A percentile compares a stretch with the other conserved stretches of the same genome.
Conservation (phyloP, 2,888 invertebrate species). For the Fragum whitleyi region DNA sequence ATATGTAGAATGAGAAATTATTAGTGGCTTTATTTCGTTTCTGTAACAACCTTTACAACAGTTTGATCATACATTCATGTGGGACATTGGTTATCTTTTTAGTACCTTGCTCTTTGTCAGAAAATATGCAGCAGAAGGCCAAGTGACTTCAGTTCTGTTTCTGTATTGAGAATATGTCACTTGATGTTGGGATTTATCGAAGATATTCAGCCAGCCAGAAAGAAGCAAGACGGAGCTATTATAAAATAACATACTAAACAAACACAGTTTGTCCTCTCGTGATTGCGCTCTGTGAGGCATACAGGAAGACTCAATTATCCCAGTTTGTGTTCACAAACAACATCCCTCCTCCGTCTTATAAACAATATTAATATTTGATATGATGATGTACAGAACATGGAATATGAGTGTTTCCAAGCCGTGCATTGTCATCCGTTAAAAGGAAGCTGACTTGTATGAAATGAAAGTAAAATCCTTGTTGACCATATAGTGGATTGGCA, state of each 20-base stretch:
- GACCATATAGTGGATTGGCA: too few species aligned
- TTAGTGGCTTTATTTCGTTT: too few species aligned
- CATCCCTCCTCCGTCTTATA: neutral
- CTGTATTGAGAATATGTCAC: slow-evolving; percentile 16
- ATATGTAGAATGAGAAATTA: too few species aligned
- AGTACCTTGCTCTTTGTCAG: neutral
- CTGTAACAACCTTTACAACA: too few species aligned
- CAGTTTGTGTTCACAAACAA: neutral
- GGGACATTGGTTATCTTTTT: too few species aligned
- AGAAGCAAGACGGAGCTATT: slow-evolving; percentile 2
- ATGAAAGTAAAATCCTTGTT: too few species aligned
- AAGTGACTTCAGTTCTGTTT: slow-evolving; percentile 14
- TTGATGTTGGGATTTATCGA: slow-evolving; percentile 1
- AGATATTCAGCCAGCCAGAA: neutral
- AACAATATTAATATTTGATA: neutral
- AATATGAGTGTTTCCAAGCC: too few species aligned
- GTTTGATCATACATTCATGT: too few species aligned
- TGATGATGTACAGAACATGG: neutral
- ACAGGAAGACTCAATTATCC: slow-evolving; percentile 13
- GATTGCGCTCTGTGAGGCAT: neutral
- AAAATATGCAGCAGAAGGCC: neutral
- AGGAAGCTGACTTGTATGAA: too few species aligned
- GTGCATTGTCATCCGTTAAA: too few species aligned
- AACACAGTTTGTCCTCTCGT: neutral
- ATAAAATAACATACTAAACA: slow-evolving; percentile 19